A percentile compares a stretch with the other conserved stretches of the same genome.
These are phyloP conservation scores for Babyrousa celebensis DNA, from an alignment of 2,797 vertebrate species.

Conservation along the genomic window DNA sequence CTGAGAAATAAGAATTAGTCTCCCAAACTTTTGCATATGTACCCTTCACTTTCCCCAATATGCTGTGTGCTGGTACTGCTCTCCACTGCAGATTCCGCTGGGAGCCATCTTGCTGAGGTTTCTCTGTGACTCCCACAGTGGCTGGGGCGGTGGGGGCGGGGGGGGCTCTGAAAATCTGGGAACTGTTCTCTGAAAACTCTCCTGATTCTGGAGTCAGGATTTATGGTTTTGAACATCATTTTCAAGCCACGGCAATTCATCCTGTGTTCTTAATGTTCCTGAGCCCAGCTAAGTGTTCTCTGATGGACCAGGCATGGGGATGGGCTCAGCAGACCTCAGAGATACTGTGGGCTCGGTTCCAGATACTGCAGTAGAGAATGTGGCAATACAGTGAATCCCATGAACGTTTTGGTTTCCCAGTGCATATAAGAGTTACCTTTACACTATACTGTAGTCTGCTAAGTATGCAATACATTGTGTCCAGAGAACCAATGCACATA, in stretches of 20 bases:
- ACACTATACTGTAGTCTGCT: background rate
- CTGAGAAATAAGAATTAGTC: background rate
- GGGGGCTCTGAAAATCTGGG: background rate
- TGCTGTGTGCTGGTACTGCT: background rate
- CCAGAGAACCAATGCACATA: background rate
- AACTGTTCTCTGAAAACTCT: background rate
- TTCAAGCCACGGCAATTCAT: background rate
- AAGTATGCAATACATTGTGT: background rate
- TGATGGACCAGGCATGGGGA: fast-evolving
- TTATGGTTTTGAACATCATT: constrained; percentile 28
- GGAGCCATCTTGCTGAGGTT: background rate
- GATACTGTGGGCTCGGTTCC: background rate
- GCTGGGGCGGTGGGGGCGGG: too few relatives aligned
- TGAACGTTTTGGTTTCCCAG: background rate
- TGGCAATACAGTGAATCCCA: background rate
- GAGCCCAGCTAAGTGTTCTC: background rate
- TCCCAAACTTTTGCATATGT: background rate
- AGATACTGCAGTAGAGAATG: background rate
- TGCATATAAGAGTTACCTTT: background rate
- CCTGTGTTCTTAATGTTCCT: background rate
- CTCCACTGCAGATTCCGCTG: background rate
- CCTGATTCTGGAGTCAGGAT: background rate
- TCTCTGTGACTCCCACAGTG: background rate
- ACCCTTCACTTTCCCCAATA: background rate
- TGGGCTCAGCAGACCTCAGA: background rate